A percentile compares a stretch with the other conserved stretches of the same genome.
Conservation (phyloP, 2,113 vertebrate genomes). For the Saiga tatarica region DNA sequence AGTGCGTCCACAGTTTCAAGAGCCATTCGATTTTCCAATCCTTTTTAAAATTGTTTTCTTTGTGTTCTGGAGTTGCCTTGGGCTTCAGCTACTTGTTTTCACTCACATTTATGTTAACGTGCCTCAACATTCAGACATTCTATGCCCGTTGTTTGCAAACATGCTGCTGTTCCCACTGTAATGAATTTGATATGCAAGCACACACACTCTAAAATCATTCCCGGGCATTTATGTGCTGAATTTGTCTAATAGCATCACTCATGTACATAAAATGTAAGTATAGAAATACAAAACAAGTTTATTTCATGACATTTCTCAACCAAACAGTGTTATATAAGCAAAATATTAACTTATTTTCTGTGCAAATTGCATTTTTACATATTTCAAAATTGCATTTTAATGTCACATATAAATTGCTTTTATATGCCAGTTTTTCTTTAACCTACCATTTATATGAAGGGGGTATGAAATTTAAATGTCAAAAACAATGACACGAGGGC, state of each 20-base stretch:
- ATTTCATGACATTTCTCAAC: neutral
- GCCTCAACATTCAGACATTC: neutral
- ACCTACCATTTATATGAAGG: neutral
- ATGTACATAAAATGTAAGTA: neutral
- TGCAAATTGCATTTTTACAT: neutral
- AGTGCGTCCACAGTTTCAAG: neutral
- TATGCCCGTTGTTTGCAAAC: constrained; percentile 9
- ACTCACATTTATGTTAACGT: neutral
- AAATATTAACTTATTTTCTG: neutral
- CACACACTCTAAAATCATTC: neutral
- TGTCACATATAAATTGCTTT: neutral
- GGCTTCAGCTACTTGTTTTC: neutral
- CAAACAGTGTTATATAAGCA: neutral
- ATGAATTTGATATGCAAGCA: neutral
- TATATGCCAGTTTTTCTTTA: neutral
- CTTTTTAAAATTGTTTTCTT: neutral
- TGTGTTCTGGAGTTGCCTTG: neutral
- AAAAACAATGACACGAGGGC: neutral
- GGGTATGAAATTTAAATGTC: neutral
- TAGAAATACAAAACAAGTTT: neutral
- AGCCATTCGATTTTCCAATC: constrained; percentile 4
- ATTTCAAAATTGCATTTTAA: neutral
- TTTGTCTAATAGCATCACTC: neutral
- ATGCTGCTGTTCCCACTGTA: neutral
- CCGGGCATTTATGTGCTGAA: neutral